Percentiles rank a stretch among this genome's conserved stretches.
These are phyloP conservation scores for Pocota personata DNA, from an alignment of 2,888 invertebrate genomes.

Conservation along the genomic window DNA sequence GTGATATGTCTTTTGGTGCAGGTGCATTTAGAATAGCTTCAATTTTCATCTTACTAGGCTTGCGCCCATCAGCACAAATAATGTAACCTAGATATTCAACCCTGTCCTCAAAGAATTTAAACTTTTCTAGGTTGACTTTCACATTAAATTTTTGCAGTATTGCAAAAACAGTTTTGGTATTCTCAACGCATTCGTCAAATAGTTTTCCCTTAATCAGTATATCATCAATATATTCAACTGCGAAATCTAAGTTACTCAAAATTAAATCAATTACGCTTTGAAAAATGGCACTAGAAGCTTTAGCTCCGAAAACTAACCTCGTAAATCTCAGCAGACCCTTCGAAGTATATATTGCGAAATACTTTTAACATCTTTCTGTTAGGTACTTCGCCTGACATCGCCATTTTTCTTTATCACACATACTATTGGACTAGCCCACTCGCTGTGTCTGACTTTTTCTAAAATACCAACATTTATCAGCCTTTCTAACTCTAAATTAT, in stretches of 20 bases:
- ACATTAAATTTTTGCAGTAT: constrained; percentile 1
- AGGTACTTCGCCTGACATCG: constrained; percentile 8
- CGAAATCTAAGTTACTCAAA: too few species aligned
- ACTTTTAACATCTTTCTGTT: constrained; percentile 8
- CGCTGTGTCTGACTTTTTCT: constrained; percentile 17
- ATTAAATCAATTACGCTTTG: neutral
- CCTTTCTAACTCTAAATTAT: constrained; percentile 1
- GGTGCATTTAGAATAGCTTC: constrained; percentile 15
- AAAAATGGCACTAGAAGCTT: neutral
- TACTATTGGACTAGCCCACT: constrained; percentile 13
- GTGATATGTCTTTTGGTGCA: neutral
- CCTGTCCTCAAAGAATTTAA: constrained; percentile 4
- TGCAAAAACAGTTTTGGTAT: constrained; percentile 11
- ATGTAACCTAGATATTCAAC: constrained; percentile 13
- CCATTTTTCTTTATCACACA: constrained; percentile 16
- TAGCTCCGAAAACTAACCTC: neutral
- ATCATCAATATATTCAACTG: constrained; percentile 12
- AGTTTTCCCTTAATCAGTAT: constrained; percentile 3
- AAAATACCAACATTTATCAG: constrained; percentile 12
- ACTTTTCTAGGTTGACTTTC: constrained; percentile 15
- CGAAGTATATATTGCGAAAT: constrained; percentile 17
- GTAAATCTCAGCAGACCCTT: neutral
- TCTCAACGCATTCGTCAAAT: neutral
- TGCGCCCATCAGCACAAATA: neutral
- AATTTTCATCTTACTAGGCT: constrained; percentile 18